Base-by-base conservation (phyloP, 2,113 vertebrate species). In the Nerophis lumbriciformis region DNA sequence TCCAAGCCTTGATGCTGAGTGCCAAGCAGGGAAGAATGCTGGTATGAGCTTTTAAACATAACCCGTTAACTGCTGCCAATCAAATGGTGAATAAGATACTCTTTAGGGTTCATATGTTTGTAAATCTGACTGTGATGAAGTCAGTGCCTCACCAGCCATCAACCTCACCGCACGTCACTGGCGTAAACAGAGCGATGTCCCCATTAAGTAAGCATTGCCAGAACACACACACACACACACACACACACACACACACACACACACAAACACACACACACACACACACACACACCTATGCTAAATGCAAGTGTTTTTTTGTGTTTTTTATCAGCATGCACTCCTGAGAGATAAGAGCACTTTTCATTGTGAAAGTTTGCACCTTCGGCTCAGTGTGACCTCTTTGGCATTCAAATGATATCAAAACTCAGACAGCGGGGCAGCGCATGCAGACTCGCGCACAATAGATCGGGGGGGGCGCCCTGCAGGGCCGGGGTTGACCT, bases 381-480 rank as follows among this genome's bases (percentile, higher is more conserved):
- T 55, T 50, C 45, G 61, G 63, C 39, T 35, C 8, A 45, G 53
- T 60, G 58, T 69, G 12, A 42, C 55, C 60, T 53, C 72, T 72
- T 65, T 69, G 59, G 21, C 65, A 75, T 78, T 86, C 59, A 75
- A 78, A 81, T 83, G 8, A 38, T 69, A 80, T 81, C 72, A 66
- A 63, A 83, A 83, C 75, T 83, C 77, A 84, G 82, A 85, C 83
- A 78, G 60, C 72, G 81, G 79, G 11, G 28, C 3, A 70, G 63
- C 56, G 66, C 71, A 79, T 77, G 65, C 61, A 87, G 76, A 71
- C 71, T 59, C 36, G 72, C 6, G 44, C 59, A 88, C 85, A 90
- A 88, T 81, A 60, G 80, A 60, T 38, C 50, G 63, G 61, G 63
- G 68, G 69, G 21, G 42, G 15, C 12, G 76, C 81, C 73, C 16